Percentiles rank a stretch among this genome's conserved stretches.
Conservation (phyloP, 2,113 vertebrate genomes). For the Cynoglossus semilaevis region DNA sequence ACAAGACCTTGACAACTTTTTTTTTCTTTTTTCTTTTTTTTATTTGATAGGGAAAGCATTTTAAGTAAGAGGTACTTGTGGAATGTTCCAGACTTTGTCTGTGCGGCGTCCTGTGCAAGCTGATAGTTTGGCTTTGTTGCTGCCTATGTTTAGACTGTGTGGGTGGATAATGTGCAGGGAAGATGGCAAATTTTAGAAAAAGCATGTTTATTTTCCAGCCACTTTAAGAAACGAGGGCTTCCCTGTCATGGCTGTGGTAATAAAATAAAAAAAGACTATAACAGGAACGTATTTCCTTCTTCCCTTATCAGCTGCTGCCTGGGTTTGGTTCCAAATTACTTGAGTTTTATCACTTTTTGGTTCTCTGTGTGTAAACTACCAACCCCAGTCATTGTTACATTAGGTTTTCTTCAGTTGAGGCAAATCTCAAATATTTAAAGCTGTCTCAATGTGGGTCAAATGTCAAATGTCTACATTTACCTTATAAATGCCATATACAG, state of each 20-base stretch:
- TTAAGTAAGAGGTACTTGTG: not conserved
- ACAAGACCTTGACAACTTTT: not conserved
- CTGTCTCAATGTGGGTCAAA: no score
- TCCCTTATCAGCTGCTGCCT: not conserved
- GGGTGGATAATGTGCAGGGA: constrained; percentile 33
- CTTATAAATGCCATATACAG: no score
- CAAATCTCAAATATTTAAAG: no score
- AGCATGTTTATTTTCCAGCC: constrained; percentile 16
- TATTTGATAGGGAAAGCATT: not conserved
- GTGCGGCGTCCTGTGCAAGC: constrained; percentile 4
- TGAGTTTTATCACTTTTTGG: not conserved
- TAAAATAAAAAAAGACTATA: constrained; percentile 3
- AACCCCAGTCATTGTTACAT: no score
- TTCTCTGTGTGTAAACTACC: not conserved
- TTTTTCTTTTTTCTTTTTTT: not conserved
- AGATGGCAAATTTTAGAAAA: constrained; percentile 9
- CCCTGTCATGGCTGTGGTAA: constrained; percentile 11
- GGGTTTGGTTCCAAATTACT: not conserved
- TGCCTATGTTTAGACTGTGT: constrained; percentile 17
- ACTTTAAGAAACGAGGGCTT: constrained; percentile 9
- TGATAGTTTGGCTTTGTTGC: constrained; percentile 16
- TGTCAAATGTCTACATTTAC: no score
- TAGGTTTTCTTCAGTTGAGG: no score
- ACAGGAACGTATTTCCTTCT: constrained; percentile 20
- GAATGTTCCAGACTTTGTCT: constrained; percentile 29